Evolutionary conservation across 1,140 invertebrate genomes (phyloP).

Genomic region (Hylaeus anthracinus): DNA sequence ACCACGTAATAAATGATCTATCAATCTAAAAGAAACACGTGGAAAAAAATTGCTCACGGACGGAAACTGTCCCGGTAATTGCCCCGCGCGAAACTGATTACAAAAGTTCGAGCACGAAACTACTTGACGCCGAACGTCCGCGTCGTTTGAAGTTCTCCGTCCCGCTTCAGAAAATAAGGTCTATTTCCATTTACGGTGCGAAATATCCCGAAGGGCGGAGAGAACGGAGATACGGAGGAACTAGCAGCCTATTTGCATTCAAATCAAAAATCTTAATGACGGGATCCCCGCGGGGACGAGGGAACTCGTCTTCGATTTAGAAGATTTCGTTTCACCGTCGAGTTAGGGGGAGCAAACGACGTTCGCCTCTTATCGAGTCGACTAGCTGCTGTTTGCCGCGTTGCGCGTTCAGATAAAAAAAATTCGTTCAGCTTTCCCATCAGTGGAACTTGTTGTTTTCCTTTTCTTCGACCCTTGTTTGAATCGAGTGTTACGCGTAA

Average conservation of each 20-base stretch:
- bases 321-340: slow-evolving; percentile 47
- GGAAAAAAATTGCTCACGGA: not conserved
- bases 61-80: too few relatives aligned
- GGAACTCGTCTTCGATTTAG: slow-evolving; percentile 53
- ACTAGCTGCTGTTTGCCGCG: slow-evolving; percentile 4
- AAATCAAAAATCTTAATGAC: slow-evolving; percentile 64
- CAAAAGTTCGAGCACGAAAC: not conserved
- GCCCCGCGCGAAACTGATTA: slow-evolving; percentile 4
- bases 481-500: too few relatives aligned
- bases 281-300: slow-evolving; percentile 43
- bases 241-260: slow-evolving; percentile 60
- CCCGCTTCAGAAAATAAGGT: not conserved
- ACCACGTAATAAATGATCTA: too few relatives aligned
- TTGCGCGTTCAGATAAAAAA: slow-evolving; percentile 21
- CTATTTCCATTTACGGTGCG: slow-evolving; percentile 34
- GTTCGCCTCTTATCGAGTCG: slow-evolving; percentile 30
- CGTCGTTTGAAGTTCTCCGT: slow-evolving; percentile 12
- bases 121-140: too few relatives aligned
- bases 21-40: not conserved
- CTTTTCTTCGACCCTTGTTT: not conserved
- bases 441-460: not conserved
- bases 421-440: slow-evolving; percentile 40
- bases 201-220: slow-evolving; percentile 25
- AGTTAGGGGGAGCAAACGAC: slow-evolving; percentile 36
- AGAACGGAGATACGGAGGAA: slow-evolving; percentile 7